Evolutionary conservation across 2,888 invertebrate genomes (phyloP).

Genomic region (Xestoiulus laeticollis): DNA sequence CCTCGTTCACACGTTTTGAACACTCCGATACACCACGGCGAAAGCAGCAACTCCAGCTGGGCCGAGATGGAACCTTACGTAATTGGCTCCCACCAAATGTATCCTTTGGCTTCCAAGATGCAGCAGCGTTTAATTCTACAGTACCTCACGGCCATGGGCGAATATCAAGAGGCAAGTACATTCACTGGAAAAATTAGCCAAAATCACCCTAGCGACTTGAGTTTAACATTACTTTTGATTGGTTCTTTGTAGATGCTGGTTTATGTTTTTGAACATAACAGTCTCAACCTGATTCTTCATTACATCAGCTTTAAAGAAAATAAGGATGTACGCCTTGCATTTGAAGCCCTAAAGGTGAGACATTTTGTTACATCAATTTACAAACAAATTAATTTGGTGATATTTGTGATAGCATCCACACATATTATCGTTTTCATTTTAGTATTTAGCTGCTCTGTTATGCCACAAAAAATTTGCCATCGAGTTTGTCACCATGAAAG

Average conservation of each 20-base stretch:
- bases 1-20: constrained; percentile 30
- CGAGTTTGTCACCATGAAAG: constrained; percentile 90
- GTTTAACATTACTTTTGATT: not conserved
- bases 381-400: not conserved
- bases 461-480: constrained; percentile 99
- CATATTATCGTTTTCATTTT: constrained; percentile 55
- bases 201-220: not conserved
- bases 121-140: constrained; percentile 91
- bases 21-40: constrained; percentile 20
- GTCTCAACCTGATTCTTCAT: constrained; percentile 86
- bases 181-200: not conserved
- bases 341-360: constrained; percentile 82
- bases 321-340: constrained; percentile 89
- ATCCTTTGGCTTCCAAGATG: constrained; percentile 87
- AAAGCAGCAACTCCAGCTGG: constrained; percentile 86
- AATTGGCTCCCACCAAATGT: constrained; percentile 88
- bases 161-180: constrained; percentile 85
- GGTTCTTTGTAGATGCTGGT: constrained; percentile 76
- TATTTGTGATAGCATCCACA: not conserved
- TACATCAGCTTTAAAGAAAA: constrained; percentile 90
- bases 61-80: constrained; percentile 88
- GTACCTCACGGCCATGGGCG: constrained; percentile 96
- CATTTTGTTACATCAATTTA: not conserved
- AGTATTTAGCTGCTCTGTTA: constrained; percentile 91
- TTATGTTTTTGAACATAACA: constrained; percentile 92